Conservation (phyloP, 1,140 invertebrate species). For the Triops cancriformis region DNA sequence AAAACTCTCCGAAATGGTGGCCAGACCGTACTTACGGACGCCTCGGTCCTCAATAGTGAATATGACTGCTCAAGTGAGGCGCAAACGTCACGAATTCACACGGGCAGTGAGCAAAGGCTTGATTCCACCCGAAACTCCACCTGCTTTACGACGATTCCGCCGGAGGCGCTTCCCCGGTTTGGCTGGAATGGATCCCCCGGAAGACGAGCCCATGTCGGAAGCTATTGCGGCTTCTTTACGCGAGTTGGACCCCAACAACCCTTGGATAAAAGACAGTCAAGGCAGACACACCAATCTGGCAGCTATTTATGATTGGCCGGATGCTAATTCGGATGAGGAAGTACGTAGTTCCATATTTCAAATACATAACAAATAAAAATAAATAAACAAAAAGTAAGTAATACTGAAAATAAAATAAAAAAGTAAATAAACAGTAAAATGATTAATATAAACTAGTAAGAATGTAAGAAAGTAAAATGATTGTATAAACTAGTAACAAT, state of each 20-base stretch:
- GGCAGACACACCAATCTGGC: constrained; percentile 49
- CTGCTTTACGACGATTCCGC: constrained; percentile 42
- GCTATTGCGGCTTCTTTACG: constrained; percentile 45
- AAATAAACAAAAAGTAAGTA: background rate
- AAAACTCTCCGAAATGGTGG: constrained; percentile 56
- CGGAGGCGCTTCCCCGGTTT: constrained; percentile 40
- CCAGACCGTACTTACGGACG: constrained; percentile 53
- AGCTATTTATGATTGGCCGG: constrained; percentile 53
- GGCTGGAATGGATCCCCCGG: constrained; percentile 37
- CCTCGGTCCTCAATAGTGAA: constrained; percentile 53
- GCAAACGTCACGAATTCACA: constrained; percentile 56
- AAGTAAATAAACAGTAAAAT: background rate
- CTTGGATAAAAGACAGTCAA: constrained; percentile 49
- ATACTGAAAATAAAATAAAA: background rate
- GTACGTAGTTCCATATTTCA: constrained; percentile 21
- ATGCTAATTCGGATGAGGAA: constrained; percentile 51
- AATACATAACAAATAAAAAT: background rate
- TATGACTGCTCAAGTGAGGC: constrained; percentile 48
- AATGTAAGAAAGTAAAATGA: no score
- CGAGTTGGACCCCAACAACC: constrained; percentile 46
- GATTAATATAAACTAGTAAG: background rate
- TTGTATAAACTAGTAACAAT: no score
- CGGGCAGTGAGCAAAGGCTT: constrained; percentile 55
- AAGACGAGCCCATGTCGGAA: constrained; percentile 39
- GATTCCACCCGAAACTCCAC: constrained; percentile 56